A percentile compares a stretch with the other conserved stretches of the same genome.
These are phyloP conservation scores for Sitta europaea DNA, from an alignment of 2,113 vertebrate genomes.

Conservation along the genomic window DNA sequence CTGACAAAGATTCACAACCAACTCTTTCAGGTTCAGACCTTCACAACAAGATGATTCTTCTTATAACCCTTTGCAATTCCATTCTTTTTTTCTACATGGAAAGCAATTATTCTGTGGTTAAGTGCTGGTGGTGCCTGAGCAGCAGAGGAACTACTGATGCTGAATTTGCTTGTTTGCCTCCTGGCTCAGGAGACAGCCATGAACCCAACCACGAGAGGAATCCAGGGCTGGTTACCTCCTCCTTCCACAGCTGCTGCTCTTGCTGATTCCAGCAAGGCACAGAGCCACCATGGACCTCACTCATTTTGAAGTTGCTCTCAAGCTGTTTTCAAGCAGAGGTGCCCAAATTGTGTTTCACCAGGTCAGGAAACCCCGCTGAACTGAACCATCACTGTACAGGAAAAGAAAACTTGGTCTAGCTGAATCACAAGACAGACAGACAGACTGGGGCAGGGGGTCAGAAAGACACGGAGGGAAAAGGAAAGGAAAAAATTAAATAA, in stretches of 20 bases:
- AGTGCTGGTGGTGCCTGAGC: neutral
- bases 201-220: neutral
- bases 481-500: neutral
- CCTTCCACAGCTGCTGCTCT: neutral
- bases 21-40: neutral
- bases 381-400: neutral
- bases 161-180: accelerated
- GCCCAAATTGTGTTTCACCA: neutral
- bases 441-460: accelerated
- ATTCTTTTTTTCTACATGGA: neutral
- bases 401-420: neutral
- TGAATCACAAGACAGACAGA: neutral
- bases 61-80: neutral
- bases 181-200: neutral
- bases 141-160: neutral
- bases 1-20: neutral
- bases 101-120: neutral
- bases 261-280: neutral
- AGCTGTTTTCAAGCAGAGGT: neutral
- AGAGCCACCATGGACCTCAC: neutral
- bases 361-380: neutral
- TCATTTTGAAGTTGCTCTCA: neutral
- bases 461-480: neutral
- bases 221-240: neutral
- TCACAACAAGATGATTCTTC: neutral